Evolutionary conservation across 2,888 invertebrate species (phyloP).

Genomic region (Ichneumoninae sp.): DNA sequence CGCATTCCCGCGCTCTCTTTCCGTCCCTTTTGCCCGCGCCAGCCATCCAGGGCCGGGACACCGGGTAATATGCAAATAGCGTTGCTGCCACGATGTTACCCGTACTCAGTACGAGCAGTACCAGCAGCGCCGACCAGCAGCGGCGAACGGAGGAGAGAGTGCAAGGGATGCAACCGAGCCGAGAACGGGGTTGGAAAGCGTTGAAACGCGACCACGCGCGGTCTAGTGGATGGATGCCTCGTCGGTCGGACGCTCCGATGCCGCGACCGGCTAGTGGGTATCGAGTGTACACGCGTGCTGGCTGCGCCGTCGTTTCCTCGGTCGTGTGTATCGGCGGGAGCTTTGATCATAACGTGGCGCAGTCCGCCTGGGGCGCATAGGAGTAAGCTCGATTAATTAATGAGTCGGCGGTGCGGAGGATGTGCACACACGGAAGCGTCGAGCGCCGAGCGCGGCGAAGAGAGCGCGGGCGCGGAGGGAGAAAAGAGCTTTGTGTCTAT

Average conservation of each 20-base stretch:
- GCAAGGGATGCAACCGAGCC: constrained; percentile 3
- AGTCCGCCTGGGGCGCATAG: constrained; percentile 65
- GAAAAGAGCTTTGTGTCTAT: constrained; percentile 60
- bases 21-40: constrained; percentile 23
- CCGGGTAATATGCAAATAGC: constrained; percentile 81
- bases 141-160: constrained; percentile 60
- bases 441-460: constrained; percentile 28
- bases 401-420: constrained; percentile 55
- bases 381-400: constrained; percentile 65
- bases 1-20: constrained; percentile 15
- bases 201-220: constrained; percentile 48
- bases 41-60: constrained; percentile 61
- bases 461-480: constrained; percentile 30
- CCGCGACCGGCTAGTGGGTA: constrained; percentile 37
- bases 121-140: constrained; percentile 50
- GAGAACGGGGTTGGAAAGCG: constrained; percentile 60
- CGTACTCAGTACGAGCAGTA: constrained; percentile 69
- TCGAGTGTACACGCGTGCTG: constrained; percentile 70
- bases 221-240: constrained; percentile 52
- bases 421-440: constrained; percentile 55
- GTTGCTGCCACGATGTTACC: constrained; percentile 72
- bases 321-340: constrained; percentile 56
- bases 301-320: constrained; percentile 25
- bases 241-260: constrained; percentile 42
- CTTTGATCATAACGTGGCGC: constrained; percentile 74